Evolutionary conservation across 2,888 invertebrate species (phyloP).

Genomic region (Eupeodes luniger): DNA sequence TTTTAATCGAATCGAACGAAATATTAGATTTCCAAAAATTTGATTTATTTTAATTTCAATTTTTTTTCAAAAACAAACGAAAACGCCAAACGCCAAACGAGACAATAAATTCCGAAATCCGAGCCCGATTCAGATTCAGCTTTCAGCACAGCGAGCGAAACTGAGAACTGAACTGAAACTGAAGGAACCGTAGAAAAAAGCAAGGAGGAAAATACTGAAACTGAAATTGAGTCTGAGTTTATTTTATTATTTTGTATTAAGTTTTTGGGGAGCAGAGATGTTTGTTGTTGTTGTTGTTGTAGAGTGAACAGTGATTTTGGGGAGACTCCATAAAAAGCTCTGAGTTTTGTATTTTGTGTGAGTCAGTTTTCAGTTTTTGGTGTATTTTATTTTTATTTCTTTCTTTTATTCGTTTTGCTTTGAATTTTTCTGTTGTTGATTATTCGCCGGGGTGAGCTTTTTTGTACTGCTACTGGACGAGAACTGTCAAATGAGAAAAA

Average conservation of each 20-base stretch:
- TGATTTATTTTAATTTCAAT: no score
- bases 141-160: constrained; percentile 41
- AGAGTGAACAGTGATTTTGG: constrained; percentile 22
- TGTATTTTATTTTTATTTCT: constrained; percentile 1
- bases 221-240: constrained; percentile 3
- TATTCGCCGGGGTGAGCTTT: constrained; percentile 70
- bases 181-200: constrained; percentile 13
- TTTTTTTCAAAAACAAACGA: no score
- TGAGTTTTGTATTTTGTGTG: constrained; percentile 19
- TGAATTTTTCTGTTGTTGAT: constrained; percentile 60
- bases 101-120: constrained; percentile 3
- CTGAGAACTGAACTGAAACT: constrained; percentile 35
- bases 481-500: constrained; percentile 51
- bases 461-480: background rate
- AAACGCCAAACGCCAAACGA: no score
- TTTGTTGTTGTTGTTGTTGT: no score
- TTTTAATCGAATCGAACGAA: constrained; percentile 51
- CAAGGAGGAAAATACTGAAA: background rate
- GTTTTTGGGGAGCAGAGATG: constrained; percentile 40
- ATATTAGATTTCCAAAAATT: background rate
- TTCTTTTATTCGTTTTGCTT: constrained; percentile 31
- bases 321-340: constrained; percentile 61
- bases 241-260: constrained; percentile 17
- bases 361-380: background rate
- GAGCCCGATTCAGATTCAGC: constrained; percentile 38